Evolutionary conservation across 64 coral and sea anemone genomes (phyloP), one percentile per base, ranked within the genome.

Genomic region (Pocillopora damicornis): DNA sequence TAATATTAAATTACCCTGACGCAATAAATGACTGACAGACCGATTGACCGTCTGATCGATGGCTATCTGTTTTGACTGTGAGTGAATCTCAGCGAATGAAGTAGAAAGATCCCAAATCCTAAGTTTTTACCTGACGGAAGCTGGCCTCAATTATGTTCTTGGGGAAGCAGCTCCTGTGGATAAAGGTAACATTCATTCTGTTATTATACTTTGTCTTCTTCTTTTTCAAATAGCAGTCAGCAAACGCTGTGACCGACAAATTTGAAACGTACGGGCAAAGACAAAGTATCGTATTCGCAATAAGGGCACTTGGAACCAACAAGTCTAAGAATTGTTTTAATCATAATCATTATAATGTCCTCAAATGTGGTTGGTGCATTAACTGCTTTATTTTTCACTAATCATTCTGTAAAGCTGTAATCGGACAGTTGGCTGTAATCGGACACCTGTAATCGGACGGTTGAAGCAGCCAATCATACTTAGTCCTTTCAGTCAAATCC

Each of bases 131-230:
- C 92, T 94, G 82, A 30, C 81, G 86, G 58, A 90, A 73, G 61
- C 80, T 73, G 10, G 92, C 92, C 74, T 88, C 77, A 7, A 94
- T 61, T 61, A 94, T 90, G 66, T 94, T 94, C 37, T 88, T 94
- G 1, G 92, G 92, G 71, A 94, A 94, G 75, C 92, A 94, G 59
- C 86, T 89, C 82, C 92, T 94, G 18, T 60, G 65, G 13, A 13
- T 81, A 60, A 80, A 81, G 36, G 13, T 11, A 74, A 60, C 77
- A 61, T 35, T 20, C 16, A 36, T 7, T 59, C 25, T 17, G 9
- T 87, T 9, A 30, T 22, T 10, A 17, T 26, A 14, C 16, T 35
- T 59, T 15, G 5, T 12, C 14, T 61, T 81, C 58, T 16, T 23
- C 15, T 20, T 57, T 80, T 80, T 80, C 18, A 14, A 63, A 42